These are phyloP conservation scores for Yponomeuta cagnagella DNA, from an alignment of 2,888 invertebrate genomes.

Conservation along the genomic window DNA sequence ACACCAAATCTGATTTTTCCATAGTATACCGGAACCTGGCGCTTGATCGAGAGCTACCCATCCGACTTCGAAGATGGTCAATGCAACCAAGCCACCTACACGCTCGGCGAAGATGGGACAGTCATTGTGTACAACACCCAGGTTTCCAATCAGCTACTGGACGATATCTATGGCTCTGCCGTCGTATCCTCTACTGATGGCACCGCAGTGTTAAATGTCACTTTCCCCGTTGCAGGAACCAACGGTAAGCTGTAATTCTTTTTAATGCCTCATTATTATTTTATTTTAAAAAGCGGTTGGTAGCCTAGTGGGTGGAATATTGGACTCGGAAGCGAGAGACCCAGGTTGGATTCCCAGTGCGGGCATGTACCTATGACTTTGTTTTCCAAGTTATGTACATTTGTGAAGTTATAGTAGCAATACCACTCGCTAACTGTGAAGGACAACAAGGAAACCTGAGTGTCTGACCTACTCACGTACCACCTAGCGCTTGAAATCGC, in stretches of 20 bases:
- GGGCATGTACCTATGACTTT: too few species aligned
- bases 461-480: too few species aligned
- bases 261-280: background rate
- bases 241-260: slow-evolving; percentile 42
- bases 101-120: slow-evolving; percentile 33
- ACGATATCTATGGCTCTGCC: slow-evolving; percentile 66
- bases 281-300: background rate
- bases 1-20: background rate
- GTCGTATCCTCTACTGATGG: slow-evolving; percentile 47
- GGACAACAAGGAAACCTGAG: too few species aligned
- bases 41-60: slow-evolving; percentile 77
- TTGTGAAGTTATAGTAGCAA: too few species aligned
- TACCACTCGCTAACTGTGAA: too few species aligned
- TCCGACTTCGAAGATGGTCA: slow-evolving; percentile 74
- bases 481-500: too few species aligned
- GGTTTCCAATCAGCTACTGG: slow-evolving; percentile 55
- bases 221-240: slow-evolving; percentile 60
- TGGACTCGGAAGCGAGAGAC: too few species aligned
- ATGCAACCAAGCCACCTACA: slow-evolving; percentile 77
- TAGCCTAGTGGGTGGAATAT: too few species aligned
- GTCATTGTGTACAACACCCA: slow-evolving; percentile 40
- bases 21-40: slow-evolving; percentile 55
- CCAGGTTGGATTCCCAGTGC: too few species aligned
- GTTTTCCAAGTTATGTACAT: too few species aligned
- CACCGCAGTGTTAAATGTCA: slow-evolving; percentile 71